Evolutionary conservation across 2,888 invertebrate genomes (phyloP), one percentile per base, ranked within the genome.

Genomic region (Epirrita christyi): DNA sequence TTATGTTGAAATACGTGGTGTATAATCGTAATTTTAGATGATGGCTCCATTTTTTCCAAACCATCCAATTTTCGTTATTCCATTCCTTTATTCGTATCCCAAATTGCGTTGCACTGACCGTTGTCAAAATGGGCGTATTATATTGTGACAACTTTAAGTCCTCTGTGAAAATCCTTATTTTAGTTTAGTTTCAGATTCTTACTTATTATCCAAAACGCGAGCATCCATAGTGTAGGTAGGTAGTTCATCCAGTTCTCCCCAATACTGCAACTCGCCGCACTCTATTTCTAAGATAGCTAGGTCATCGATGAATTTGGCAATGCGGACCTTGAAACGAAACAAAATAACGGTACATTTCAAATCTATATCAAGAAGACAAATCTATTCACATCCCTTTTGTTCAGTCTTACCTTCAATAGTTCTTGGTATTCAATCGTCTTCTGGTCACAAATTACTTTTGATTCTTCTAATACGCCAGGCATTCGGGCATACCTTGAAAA

Each of bases 361-460:
- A 21, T 21, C 21, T 21, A 4, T 21, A 3, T 3, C 21, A 21
- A 21, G 21, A 3, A 2, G 2, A 21, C 21, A 4, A 21, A 21
- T 40, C 41, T 45, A 11, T 29, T 45, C 5, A 40, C 29, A 8
- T n/a, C 6, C 36, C n/a, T n/a, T n/a, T n/a, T n/a, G n/a, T n/a
- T n/a, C 0, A 21, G 4, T 0, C 4, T 43, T 74, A 86, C 94
- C 83, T 95, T 95, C 4, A 98, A 92, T 4, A 94, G 86, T 43
- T 96, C 96, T 86, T 98, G 97, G 81, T 97, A 98, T 76, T 98
- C 98, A 5, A 94, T 90, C 37, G 95, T 95, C 92, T 98, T 98
- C 59, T 95, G 94, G 9, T 95, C 95, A 32, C 97, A 94, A 62
- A 98, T 96, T 38, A 93, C 92, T 68, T 95, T 94, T 82, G 97